Evolutionary conservation across 2,113 vertebrate species (phyloP).

Genomic region (Vulpes vulpes): DNA sequence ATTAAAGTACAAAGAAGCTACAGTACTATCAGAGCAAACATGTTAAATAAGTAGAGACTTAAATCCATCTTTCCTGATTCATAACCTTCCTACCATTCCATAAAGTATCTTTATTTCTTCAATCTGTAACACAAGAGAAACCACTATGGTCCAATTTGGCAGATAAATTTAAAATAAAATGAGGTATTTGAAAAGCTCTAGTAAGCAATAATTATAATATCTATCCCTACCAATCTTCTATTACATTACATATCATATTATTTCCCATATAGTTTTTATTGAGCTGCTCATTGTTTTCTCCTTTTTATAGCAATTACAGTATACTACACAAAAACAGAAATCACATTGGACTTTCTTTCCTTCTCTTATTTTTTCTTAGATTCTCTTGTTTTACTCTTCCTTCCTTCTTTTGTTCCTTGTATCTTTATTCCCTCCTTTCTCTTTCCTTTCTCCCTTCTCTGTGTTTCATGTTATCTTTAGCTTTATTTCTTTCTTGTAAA

Average conservation of each 20-base stretch:
- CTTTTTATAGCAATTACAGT: neutral
- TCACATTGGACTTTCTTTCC: neutral
- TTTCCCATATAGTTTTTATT: neutral
- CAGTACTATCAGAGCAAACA: neutral
- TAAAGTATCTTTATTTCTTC: neutral
- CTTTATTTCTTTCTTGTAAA: neutral
- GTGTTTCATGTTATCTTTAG: neutral
- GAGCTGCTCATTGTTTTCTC: neutral
- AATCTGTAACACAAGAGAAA: neutral
- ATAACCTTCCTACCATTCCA: neutral
- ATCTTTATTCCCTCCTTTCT: neutral
- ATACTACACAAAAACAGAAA: neutral
- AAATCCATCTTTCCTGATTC: neutral
- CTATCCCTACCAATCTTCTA: neutral
- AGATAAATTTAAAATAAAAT: conserved; percentile 19
- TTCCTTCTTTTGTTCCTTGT: neutral
- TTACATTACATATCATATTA: neutral
- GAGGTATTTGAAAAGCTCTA: neutral
- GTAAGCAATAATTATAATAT: neutral
- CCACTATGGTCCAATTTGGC: neutral
- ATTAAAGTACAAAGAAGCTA: neutral
- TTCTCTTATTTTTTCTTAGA: neutral
- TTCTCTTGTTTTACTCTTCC: neutral
- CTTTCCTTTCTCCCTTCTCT: neutral
- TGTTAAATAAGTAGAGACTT: neutral